phyloP scores from a whole-genome alignment of 2,888 invertebrate species.

The Drosophila prolongata region DNA sequence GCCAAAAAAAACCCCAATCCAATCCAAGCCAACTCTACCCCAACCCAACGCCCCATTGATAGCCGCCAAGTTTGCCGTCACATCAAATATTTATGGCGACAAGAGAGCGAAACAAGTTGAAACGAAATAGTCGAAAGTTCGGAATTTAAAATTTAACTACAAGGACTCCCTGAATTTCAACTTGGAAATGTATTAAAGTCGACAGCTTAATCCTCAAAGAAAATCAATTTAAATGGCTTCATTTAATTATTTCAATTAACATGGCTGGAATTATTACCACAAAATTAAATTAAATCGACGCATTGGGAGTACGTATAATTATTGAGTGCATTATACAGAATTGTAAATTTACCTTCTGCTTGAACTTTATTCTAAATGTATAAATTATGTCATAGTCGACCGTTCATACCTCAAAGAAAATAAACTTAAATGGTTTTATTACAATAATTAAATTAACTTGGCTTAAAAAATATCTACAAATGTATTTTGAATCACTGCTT shows the following conservation, averaged over 20 bases:
- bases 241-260: too few relatives aligned
- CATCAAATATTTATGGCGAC: conserved; percentile 76
- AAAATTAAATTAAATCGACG: too few relatives aligned
- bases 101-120: conserved; percentile 45
- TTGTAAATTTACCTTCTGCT: conserved; percentile 41
- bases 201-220: background rate
- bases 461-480: too few relatives aligned
- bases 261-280: too few relatives aligned
- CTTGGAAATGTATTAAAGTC: conserved; percentile 14
- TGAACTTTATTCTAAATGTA: conserved; percentile 14
- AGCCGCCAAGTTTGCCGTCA: conserved; percentile 63
- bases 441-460: too few relatives aligned
- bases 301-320: too few relatives aligned
- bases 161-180: conserved; percentile 18
- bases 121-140: conserved; percentile 23
- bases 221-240: background rate
- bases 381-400: background rate
- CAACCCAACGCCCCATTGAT: conserved; percentile 53
- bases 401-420: background rate
- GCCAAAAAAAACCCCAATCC: conserved; percentile 17
- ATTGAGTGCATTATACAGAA: conserved; percentile 8
- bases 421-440: background rate
- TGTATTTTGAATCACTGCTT: too few relatives aligned
- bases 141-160: conserved; percentile 41
- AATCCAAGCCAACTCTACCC: background rate